These are phyloP conservation scores for Gastracanthus pulcherrimus DNA, from an alignment of 2,888 invertebrate genomes.

Conservation along the genomic window DNA sequence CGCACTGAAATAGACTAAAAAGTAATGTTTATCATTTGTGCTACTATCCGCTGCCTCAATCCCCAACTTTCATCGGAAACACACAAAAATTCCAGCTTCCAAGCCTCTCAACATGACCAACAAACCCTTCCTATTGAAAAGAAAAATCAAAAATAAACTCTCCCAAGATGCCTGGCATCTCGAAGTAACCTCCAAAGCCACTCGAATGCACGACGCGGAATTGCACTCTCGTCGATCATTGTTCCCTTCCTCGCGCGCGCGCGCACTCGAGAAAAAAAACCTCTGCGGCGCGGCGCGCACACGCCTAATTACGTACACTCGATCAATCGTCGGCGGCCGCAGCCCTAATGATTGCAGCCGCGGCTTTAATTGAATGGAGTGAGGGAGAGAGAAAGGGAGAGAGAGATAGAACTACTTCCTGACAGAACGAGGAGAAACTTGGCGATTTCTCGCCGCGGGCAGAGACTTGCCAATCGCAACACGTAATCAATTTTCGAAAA, in stretches of 20 bases:
- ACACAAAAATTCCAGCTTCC: background rate
- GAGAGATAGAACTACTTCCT: too few species aligned
- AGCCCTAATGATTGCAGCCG: conserved; percentile 12
- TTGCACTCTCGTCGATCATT: conserved; percentile 13
- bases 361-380: conserved; percentile 37
- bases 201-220: conserved; percentile 20
- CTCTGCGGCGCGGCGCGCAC: background rate
- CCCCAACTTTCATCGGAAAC: background rate
- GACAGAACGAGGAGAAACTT: too few species aligned
- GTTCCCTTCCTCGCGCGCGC: background rate
- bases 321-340: conserved; percentile 35
- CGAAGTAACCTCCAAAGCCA: conserved; percentile 7
- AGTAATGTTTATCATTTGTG: too few species aligned
- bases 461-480: background rate
- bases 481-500: conserved; percentile 23
- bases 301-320: conserved; percentile 43
- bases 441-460: conserved; percentile 15
- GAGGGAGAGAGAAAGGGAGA: background rate
- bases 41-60: too few species aligned
- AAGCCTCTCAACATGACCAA: too few species aligned
- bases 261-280: background rate
- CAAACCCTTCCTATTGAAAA: too few species aligned
- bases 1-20: too few species aligned
- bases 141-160: background rate
- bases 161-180: too few species aligned